Evolutionary conservation across 2,113 vertebrate species (phyloP).

Genomic region (Brienomyrus longianalis): DNA sequence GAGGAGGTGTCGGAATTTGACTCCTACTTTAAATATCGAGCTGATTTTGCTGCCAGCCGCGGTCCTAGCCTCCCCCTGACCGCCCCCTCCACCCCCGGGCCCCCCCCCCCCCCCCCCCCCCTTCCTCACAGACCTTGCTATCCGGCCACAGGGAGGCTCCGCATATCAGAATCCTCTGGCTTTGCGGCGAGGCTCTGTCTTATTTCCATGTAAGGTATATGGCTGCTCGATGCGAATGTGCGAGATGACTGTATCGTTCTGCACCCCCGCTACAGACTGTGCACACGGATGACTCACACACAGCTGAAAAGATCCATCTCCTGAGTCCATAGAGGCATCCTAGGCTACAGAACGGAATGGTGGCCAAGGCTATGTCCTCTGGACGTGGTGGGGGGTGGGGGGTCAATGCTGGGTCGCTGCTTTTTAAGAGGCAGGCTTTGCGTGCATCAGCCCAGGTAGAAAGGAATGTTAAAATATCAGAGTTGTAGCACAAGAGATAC

Average conservation of each 20-base stretch:
- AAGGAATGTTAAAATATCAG: not conserved
- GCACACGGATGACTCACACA: not conserved
- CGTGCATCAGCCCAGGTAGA: not conserved
- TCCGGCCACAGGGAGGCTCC: not conserved
- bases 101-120: not conserved
- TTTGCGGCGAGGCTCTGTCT: not conserved
- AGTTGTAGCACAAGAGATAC: not conserved
- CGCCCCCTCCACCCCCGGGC: not conserved
- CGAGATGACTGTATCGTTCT: constrained; percentile 13
- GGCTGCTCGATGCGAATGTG: not conserved
- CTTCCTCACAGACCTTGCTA: not conserved
- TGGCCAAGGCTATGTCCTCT: not conserved
- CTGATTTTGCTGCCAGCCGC: constrained; percentile 24
- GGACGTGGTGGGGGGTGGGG: not conserved
- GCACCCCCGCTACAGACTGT: constrained; percentile 7
- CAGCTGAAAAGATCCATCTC: constrained; percentile 8
- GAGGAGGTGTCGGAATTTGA: constrained; percentile 38
- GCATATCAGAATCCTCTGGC: not conserved
- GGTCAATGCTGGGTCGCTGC: not conserved
- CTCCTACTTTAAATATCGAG: constrained; percentile 39
- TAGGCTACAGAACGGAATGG: not conserved
- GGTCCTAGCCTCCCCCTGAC: constrained; percentile 7
- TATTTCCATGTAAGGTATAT: constrained; percentile 11
- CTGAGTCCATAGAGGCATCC: not conserved
- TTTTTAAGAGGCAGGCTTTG: not conserved